These are phyloP conservation scores for Menidia beryllina DNA, from an alignment of 2,113 vertebrate species.

Conservation along the genomic window DNA sequence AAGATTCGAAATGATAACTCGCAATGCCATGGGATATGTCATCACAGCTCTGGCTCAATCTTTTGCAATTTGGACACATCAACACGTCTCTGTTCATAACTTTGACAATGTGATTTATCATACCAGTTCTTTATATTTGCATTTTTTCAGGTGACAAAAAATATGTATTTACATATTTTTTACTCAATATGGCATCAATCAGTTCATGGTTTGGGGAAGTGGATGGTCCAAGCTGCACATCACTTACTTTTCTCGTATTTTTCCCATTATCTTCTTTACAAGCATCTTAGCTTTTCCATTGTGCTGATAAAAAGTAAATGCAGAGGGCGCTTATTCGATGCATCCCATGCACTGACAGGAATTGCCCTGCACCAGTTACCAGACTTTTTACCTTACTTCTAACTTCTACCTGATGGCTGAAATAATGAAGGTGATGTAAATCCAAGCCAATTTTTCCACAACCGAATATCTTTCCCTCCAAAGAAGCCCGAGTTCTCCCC, in stretches of 20 bases:
- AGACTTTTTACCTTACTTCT: conserved; percentile 45
- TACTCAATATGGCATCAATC: background rate
- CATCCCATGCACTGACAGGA: conserved; percentile 25
- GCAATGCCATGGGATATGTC: too few species aligned
- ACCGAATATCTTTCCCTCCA: conserved; percentile 38
- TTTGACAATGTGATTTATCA: too few species aligned
- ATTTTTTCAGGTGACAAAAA: too few species aligned
- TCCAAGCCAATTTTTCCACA: conserved; percentile 57
- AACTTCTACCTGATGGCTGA: conserved; percentile 36
- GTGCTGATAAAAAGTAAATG: conserved; percentile 30
- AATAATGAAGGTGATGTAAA: conserved; percentile 75
- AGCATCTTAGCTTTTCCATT: background rate
- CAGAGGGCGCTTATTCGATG: conserved; percentile 12
- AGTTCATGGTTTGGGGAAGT: background rate
- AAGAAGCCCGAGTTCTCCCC: conserved; percentile 34
- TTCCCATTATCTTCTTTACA: background rate
- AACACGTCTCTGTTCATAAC: too few species aligned
- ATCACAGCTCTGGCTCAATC: too few species aligned
- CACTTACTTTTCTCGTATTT: background rate
- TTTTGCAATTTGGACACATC: too few species aligned
- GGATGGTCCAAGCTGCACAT: background rate
- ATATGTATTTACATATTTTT: too few species aligned
- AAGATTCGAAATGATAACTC: too few species aligned
- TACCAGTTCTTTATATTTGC: too few species aligned
- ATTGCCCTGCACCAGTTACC: conserved; percentile 37